phyloP scores from a whole-genome alignment of 1,140 invertebrate genomes.

The Cydia splendana region DNA sequence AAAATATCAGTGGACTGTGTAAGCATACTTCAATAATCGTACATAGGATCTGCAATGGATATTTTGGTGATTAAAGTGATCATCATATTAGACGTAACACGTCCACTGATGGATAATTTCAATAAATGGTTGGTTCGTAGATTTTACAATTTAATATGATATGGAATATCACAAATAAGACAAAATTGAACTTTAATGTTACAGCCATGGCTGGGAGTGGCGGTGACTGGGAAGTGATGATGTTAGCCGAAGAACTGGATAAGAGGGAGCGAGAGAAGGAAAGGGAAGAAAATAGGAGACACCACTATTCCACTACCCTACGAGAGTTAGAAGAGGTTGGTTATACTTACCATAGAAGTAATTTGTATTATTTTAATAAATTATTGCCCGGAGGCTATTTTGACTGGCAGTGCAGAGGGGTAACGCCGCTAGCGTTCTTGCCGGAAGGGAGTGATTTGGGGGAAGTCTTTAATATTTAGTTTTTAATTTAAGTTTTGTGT shows the following conservation, averaged over 20 bases:
- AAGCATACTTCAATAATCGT: too few species aligned
- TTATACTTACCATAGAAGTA: background rate
- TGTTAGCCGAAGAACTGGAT: slow-evolving; percentile 87
- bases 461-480: too few species aligned
- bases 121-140: background rate
- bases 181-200: background rate
- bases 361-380: too few species aligned
- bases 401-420: too few species aligned
- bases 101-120: background rate
- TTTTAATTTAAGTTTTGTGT: too few species aligned
- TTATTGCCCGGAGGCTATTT: too few species aligned
- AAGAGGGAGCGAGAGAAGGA: slow-evolving; percentile 79
- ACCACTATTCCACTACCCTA: slow-evolving; percentile 59
- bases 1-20: too few species aligned
- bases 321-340: slow-evolving; percentile 68
- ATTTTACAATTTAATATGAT: background rate
- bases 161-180: background rate
- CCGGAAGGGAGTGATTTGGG: too few species aligned
- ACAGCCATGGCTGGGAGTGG: slow-evolving; percentile 67
- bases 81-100: background rate
- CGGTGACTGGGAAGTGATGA: slow-evolving; percentile 88
- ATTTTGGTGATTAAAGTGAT: too few species aligned
- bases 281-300: slow-evolving; percentile 56
- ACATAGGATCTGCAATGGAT: too few species aligned
- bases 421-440: too few species aligned